These are phyloP conservation scores for Diuraphis noxia DNA, from an alignment of 1,140 invertebrate genomes.

Conservation along the genomic window DNA sequence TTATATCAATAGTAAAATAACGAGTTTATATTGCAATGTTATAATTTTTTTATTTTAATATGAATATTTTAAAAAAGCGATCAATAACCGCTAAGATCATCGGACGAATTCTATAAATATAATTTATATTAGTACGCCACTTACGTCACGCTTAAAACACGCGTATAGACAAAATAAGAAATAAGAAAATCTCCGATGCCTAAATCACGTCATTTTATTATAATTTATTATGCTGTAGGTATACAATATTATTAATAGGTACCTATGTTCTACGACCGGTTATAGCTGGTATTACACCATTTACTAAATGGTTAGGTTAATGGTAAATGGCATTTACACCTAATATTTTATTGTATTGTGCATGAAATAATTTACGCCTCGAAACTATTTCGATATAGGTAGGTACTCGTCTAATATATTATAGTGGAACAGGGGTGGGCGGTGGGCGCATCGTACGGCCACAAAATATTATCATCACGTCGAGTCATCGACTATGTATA, in stretches of 20 bases:
- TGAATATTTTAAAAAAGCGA: background rate
- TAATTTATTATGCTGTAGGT: background rate
- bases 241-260: background rate
- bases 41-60: background rate
- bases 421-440: background rate
- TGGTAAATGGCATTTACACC: too few relatives aligned
- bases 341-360: background rate
- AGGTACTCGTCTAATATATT: background rate
- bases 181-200: background rate
- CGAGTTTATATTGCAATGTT: background rate
- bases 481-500: too few relatives aligned
- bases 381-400: background rate
- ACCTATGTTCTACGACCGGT: background rate
- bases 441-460: background rate
- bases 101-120: background rate
- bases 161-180: background rate
- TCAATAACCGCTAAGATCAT: background rate
- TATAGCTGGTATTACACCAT: background rate
- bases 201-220: slow-evolving; percentile 4
- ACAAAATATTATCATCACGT: background rate
- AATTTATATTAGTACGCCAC: background rate
- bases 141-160: background rate
- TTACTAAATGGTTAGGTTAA: too few relatives aligned
- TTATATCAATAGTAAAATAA: background rate
- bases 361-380: background rate